These are phyloP conservation scores for Macrophya annulata DNA, from an alignment of 2,888 invertebrate species.

Conservation along the genomic window DNA sequence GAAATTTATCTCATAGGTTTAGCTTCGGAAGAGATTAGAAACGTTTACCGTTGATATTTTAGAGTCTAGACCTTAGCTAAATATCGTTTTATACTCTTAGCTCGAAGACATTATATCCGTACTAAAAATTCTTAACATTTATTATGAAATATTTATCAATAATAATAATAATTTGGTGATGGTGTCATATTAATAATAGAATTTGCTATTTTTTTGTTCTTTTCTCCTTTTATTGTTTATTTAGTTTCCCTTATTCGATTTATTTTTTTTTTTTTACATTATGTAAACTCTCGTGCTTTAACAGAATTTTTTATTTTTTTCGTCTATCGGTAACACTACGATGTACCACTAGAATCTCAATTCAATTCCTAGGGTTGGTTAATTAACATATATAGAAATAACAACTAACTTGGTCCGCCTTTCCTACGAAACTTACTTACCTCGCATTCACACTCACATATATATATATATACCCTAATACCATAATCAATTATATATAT, in stretches of 20 bases:
- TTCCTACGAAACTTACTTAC: conserved; percentile 65
- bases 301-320: conserved; percentile 58
- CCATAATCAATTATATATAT: conserved; percentile 27
- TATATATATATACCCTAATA: conserved; percentile 46
- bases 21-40: conserved; percentile 54
- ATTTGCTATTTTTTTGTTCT: conserved; percentile 61
- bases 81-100: conserved; percentile 62
- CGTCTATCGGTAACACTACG: conserved; percentile 66
- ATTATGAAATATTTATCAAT: conserved; percentile 55
- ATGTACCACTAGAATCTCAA: conserved; percentile 76
- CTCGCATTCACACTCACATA: conserved; percentile 57
- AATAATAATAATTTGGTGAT: conserved; percentile 63
- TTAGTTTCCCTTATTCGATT: conserved; percentile 25
- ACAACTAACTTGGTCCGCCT: conserved; percentile 64
- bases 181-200: conserved; percentile 62
- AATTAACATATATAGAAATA: conserved; percentile 63
- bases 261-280: conserved; percentile 35
- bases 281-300: conserved; percentile 21
- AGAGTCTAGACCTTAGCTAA: conserved; percentile 37
- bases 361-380: conserved; percentile 74
- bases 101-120: conserved; percentile 55
- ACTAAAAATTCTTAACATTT: conserved; percentile 54
- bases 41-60: conserved; percentile 57
- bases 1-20: conserved; percentile 39
- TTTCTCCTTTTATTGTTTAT: conserved; percentile 59